Evolutionary conservation across 2,888 invertebrate species (phyloP), one percentile per base, ranked within the genome.

Genomic region (Campopleginae sp.): DNA sequence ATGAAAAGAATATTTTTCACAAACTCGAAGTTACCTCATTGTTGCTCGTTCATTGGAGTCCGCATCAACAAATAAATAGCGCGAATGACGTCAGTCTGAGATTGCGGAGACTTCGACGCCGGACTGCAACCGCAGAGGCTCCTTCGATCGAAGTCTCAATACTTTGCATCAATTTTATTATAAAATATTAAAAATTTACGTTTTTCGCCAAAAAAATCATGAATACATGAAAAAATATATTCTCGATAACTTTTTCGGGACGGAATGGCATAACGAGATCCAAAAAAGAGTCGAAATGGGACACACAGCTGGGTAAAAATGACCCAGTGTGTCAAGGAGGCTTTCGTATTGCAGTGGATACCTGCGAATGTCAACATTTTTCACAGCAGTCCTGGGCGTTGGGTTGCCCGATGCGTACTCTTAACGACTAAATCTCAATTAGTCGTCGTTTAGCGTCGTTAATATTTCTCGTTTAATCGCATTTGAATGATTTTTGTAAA

Each of bases 61-160:
- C 27, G 58, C 27, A 58, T 14, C 27, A 58, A 58, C 58, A 58
- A 58, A 58, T 58, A 58, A 58, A 58, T 58, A 58, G 27, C 14
- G 27, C 14, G 27, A 14, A 27, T 58, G 58, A 58, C 58, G 58
- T 58, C 58, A 27, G 23, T 54, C 23, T 4, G 23, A 23, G 58
- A 58, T 27, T 58, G 14, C 14, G 58, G 58, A 58, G 58, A 58
- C 58, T 58, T 58, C 58, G 58, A 58, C 58, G 58, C 58, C 58
- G 12, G 58, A 58, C 27, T 14, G n/a, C 12, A n/a, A 58, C 14
- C 58, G 6, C 27, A 27, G 27, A 58, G 1, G 58, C 14, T 23
- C 4, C 1, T 14, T 5, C 54, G 12, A 27, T 27, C 58, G 27
- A 27, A 23, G 58, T 14, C 58, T 58, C 27, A 27, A 58, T 51